Conservation (phyloP, 2,888 invertebrate species). For the Harpalus rufipes region DNA sequence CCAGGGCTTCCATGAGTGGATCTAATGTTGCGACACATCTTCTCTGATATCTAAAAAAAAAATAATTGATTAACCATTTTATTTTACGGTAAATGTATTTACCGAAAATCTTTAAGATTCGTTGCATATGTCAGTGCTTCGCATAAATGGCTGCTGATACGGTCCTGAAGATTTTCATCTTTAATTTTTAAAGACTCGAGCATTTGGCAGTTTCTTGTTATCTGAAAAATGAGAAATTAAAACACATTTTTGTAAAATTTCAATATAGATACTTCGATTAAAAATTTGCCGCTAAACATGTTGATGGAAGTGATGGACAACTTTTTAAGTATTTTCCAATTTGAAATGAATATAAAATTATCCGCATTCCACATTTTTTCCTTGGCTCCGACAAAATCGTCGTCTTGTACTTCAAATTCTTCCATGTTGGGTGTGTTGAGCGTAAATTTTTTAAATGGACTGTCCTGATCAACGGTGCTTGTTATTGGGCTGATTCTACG, state of each 20-base stretch:
- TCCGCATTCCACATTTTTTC: slow-evolving; percentile 19
- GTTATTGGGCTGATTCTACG: slow-evolving; percentile 25
- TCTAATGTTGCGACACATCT: slow-evolving; percentile 48
- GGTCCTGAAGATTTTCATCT: slow-evolving; percentile 48
- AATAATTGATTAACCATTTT: not conserved
- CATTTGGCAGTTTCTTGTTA: slow-evolving; percentile 51
- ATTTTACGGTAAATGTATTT: not conserved
- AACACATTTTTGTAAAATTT: not conserved
- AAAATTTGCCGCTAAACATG: slow-evolving; percentile 51
- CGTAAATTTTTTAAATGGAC: slow-evolving; percentile 40
- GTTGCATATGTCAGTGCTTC: slow-evolving; percentile 31
- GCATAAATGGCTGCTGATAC: slow-evolving; percentile 29
- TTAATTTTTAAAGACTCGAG: slow-evolving; percentile 54
- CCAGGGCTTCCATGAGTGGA: slow-evolving; percentile 28
- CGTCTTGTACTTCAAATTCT: slow-evolving; percentile 58
- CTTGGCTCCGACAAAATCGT: not conserved
- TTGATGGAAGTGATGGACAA: slow-evolving; percentile 46
- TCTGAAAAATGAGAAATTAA: slow-evolving; percentile 39
- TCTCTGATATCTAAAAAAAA: slow-evolving; percentile 52
- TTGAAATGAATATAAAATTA: slow-evolving; percentile 29
- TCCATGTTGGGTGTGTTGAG: slow-evolving; percentile 26
- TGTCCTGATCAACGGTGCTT: not conserved
- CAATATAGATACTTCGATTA: slow-evolving; percentile 50
- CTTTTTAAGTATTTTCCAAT: slow-evolving; percentile 58
- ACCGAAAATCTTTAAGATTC: slow-evolving; percentile 61